A percentile compares a stretch with the other conserved stretches of the same genome.
Evolutionary conservation across 2,113 vertebrate genomes (phyloP).

Genomic region (Cheirogaleus medius): DNA sequence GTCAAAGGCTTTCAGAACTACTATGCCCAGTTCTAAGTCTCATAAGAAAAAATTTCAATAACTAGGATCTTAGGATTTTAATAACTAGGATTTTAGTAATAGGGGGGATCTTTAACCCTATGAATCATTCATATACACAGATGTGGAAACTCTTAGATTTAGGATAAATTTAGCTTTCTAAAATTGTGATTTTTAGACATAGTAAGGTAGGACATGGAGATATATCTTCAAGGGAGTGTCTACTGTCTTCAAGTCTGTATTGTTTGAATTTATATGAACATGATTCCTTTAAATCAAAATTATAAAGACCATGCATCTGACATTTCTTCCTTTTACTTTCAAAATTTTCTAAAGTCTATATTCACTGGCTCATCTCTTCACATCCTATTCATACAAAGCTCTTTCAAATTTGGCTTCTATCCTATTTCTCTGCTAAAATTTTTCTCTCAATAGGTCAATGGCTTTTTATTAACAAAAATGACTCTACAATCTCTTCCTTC

Average conservation of each 20-base stretch:
- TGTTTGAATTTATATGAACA: neutral
- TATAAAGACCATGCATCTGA: neutral
- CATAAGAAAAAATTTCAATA: neutral
- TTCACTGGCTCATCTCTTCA: neutral
- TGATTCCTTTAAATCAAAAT: constrained; percentile 20
- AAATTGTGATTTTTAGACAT: neutral
- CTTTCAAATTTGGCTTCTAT: constrained; percentile 1
- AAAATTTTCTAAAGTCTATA: neutral
- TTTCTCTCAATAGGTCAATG: neutral
- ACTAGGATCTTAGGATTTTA: constrained; percentile 13
- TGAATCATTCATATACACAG: neutral
- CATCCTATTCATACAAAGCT: neutral
- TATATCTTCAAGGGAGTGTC: neutral
- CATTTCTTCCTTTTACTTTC: constrained; percentile 12
- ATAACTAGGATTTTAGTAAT: neutral
- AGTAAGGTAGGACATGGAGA: neutral
- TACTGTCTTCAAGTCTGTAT: neutral
- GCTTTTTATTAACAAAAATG: constrained; percentile 26
- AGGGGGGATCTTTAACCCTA: neutral
- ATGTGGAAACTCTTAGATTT: neutral
- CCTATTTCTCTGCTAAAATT: neutral
- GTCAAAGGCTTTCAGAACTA: constrained; percentile 17
- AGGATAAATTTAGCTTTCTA: neutral
- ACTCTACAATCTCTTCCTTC: neutral
- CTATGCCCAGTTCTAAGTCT: neutral